Evolutionary conservation across 2,888 invertebrate genomes (phyloP), one percentile per base, ranked within the genome.

Genomic region (Chirona hameri): DNA sequence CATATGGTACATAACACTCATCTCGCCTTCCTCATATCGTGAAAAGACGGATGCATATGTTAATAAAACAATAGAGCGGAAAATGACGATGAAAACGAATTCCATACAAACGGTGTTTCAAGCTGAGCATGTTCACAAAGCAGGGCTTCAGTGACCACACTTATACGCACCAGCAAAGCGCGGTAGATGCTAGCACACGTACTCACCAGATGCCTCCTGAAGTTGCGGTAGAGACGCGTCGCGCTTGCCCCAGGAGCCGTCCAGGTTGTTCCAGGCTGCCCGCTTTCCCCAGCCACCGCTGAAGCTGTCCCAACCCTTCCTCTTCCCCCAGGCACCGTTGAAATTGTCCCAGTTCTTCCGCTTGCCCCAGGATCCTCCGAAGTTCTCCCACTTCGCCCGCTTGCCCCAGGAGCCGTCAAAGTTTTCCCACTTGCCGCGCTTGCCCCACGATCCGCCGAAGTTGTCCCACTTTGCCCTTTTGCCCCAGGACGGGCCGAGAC

Each of bases 251-350:
- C 69, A 69, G 15, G 69, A 69, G 10, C 69, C 69, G n/a, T 29
- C 69, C 14, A 69, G 15, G 29, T 69, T 69, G 10, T 69, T 69
- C 69, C 69, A 69, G 15, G 69, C 69, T 12, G 69, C 10, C n/a
- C 69, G 27, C 69, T 76, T 76, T 31, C 76, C 76, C 76, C 76
- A 76, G 18, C 76, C 76, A 1, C 76, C 76, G 39, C 76, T 76
- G 29, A 76, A 76, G 39, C 76, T 76, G 18, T 76, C 76, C 76
- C 76, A 76, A 5, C 76, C 76, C 10, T 39, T 39, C 76, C 76
- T 76, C 39, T 76, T 76, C 0, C 76, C 76, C 76, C 76, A 76
- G 76, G 76, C 76, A 21, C 76, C 76, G 39, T 76, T 76, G 76
- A 76, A 76, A 21, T 76, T 76, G 21, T 76, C 76, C 76, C 76